Base-by-base conservation (phyloP, 2,888 invertebrate species). In the Stictocephala bisonia region DNA sequence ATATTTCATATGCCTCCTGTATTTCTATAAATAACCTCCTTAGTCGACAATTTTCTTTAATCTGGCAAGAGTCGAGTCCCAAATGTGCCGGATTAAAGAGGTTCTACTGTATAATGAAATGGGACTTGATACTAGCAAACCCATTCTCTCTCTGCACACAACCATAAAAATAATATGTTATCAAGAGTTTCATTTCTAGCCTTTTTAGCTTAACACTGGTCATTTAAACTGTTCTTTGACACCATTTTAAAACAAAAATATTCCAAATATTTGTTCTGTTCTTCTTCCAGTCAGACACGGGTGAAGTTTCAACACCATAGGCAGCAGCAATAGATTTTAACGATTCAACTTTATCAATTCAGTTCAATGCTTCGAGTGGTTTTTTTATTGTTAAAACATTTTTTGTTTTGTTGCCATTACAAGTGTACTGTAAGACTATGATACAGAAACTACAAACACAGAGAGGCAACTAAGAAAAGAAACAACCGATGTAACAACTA, bases 221-320 rank as follows among this genome's bases (percentile, higher is more conserved):
- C 53, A 18, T 64, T 20, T 31, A 72, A 41, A 18, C 44, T 67
- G 56, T 41, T 35, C 51, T 20, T 6, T n/a, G 67, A 22, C n/a
- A 22, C 26, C 26, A 60, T 41, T 60, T 71, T 71, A 18, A 40
- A 31, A 48, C 73, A 69, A 50, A 58, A 58, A 15, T 70, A 26
- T 50, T 73, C 73, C n/a, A n/a, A 31, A 77, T 53, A 53, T 72
- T 66, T 20, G 48, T 66, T 56, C 74, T 70, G 22, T 76, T 76
- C 44, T 75, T 77, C 40, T 72, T 51, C 24, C 73, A 75, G 51
- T 76, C 76, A 27, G 74, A 58, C 15, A 77, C 72, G 4, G 75
- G 76, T 51, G 69, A 72, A 56, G 22, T 75, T 20, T 56, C 72
- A 31, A 77, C 71, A 48, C 73, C 72, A 56, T 69, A 72, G 15